phyloP scores from a whole-genome alignment of 2,797 vertebrate genomes.

The Poecilia picta region DNA sequence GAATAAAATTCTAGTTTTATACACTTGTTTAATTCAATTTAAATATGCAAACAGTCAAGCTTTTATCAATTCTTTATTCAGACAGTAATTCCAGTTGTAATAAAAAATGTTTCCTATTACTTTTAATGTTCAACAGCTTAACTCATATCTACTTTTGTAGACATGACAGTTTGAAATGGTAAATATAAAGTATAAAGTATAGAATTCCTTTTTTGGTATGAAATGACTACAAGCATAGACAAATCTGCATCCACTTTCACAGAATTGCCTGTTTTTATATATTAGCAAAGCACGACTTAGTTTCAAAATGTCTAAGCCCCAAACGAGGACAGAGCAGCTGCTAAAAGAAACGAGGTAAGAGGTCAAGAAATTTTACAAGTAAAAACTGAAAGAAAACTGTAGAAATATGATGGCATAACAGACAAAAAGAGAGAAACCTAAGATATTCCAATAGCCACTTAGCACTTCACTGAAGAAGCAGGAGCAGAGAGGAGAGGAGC shows the following conservation, averaged over 20 bases:
- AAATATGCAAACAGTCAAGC: background rate
- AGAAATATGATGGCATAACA: conserved; percentile 18
- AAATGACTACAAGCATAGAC: background rate
- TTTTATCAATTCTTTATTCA: background rate
- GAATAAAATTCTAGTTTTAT: background rate
- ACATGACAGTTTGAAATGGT: background rate
- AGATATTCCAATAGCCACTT: conserved; percentile 50
- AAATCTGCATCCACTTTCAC: background rate
- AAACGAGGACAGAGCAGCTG: background rate
- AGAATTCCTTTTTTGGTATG: background rate
- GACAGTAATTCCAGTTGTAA: background rate
- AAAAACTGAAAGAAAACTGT: background rate
- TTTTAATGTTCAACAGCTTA: background rate
- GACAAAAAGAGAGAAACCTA: conserved; percentile 23
- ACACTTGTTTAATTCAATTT: background rate
- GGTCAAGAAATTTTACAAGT: background rate
- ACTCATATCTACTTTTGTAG: background rate
- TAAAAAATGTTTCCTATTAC: background rate
- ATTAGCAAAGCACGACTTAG: background rate
- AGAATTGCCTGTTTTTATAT: background rate
- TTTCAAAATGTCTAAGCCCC: background rate
- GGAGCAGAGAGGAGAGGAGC: conserved; percentile 60
- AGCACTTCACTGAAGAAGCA: conserved; percentile 46
- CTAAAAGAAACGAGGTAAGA: background rate
- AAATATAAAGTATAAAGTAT: background rate